phyloP scores from a whole-genome alignment of 1,140 invertebrate genomes.

The Zaprionus lachaisei region DNA sequence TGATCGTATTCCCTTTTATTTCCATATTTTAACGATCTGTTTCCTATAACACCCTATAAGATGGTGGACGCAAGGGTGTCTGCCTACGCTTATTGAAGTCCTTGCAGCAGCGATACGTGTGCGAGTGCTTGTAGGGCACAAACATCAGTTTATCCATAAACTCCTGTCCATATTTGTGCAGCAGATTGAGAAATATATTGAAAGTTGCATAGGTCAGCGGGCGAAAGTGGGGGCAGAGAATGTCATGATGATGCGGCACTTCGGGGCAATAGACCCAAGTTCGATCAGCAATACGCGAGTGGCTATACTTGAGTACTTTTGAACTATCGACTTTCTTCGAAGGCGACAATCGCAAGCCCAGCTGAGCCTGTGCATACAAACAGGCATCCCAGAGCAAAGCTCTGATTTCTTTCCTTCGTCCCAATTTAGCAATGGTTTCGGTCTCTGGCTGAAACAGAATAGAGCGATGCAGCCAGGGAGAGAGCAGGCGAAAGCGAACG shows the following conservation, averaged over 20 bases:
- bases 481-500: slow-evolving; percentile 26
- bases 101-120: slow-evolving; percentile 35
- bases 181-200: slow-evolving; percentile 3
- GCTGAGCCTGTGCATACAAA: neutral
- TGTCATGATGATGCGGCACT: slow-evolving; percentile 48
- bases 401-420: neutral
- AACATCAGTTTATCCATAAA: slow-evolving; percentile 15
- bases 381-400: slow-evolving; percentile 22
- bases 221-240: slow-evolving; percentile 6
- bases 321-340: neutral
- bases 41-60: neutral
- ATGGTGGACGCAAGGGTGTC: neutral
- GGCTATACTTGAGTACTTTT: neutral
- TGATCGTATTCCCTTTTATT: neutral
- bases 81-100: neutral
- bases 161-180: neutral
- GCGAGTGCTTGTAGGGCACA: slow-evolving; percentile 29
- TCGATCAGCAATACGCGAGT: neutral
- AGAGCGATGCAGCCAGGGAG: slow-evolving; percentile 37
- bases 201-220: slow-evolving; percentile 38
- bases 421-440: neutral
- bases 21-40: too few species aligned
- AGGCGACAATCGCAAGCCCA: neutral
- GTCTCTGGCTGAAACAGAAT: slow-evolving; percentile 20
- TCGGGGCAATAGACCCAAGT: slow-evolving; percentile 35